Conservation (phyloP, 2,888 invertebrate genomes). For the Branchellion lobata region DNA sequence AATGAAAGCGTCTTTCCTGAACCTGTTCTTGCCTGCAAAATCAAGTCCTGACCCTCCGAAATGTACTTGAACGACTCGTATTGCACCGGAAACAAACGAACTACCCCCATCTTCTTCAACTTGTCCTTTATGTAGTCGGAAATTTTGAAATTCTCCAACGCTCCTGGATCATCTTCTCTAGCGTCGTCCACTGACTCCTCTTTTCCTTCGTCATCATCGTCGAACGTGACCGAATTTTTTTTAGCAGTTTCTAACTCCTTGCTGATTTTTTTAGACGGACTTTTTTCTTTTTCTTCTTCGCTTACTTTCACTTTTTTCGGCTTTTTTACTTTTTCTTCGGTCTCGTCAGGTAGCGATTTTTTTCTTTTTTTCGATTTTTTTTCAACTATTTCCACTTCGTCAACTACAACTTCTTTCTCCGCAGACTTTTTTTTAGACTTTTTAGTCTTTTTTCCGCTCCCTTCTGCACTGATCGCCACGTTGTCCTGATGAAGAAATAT, state of each 20-base stretch:
- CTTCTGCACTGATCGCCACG: neutral
- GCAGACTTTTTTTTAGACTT: constrained; percentile 11
- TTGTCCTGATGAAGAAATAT: no score
- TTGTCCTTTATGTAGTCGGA: constrained; percentile 49
- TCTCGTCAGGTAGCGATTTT: neutral
- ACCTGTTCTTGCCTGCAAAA: constrained; percentile 56
- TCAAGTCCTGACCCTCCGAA: constrained; percentile 53
- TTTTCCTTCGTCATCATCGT: neutral
- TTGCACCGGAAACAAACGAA: constrained; percentile 41
- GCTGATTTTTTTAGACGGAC: neutral
- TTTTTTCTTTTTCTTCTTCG: constrained; percentile 15
- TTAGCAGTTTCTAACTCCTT: neutral
- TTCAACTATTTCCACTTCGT: neutral
- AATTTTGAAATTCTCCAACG: constrained; percentile 55
- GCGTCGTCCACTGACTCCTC: neutral
- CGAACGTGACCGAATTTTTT: neutral
- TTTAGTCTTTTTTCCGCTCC: constrained; percentile 17
- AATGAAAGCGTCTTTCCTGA: constrained; percentile 60
- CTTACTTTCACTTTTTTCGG: neutral
- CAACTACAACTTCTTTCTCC: constrained; percentile 16
- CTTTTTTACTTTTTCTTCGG: neutral
- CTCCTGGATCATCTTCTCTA: neutral
- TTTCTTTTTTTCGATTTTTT: constrained; percentile 14
- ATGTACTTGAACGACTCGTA: constrained; percentile 53
- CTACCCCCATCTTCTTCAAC: constrained; percentile 34